Evolutionary conservation across 2,888 invertebrate genomes (phyloP), one percentile per base, ranked within the genome.

Genomic region (Oxyteleia sp.): DNA sequence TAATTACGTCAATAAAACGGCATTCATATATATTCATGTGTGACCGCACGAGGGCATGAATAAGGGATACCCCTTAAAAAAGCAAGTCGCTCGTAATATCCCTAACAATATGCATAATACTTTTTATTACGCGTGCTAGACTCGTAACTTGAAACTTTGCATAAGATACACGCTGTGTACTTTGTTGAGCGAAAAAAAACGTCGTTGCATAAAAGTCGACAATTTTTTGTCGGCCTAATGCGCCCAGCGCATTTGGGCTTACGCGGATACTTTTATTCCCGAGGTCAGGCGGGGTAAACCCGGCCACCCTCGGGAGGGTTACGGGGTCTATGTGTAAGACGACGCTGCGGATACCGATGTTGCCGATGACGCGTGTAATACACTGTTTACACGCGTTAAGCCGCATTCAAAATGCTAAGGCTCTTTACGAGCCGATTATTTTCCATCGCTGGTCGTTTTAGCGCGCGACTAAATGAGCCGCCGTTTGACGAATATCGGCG

Each of bases 191-290:
- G 74, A 59, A n/a, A n/a, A n/a, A n/a, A n/a, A n/a, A n/a, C n/a
- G n/a, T n/a, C n/a, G n/a, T n/a, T n/a, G n/a, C n/a, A n/a, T n/a
- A 66, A 66, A 80, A 72, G 72, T 59, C 74, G 72, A 72, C 51
- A 55, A 72, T 80, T 80, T 80, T 72, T 80, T 59, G 76, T 53
- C 68, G 61, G 69, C 68, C 68, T 78, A n/a, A 78, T 78, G 78
- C 64, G 79, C 66, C 49, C 10, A 18, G 59, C 20, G 59, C 13
- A 38, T 8, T n/a, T 18, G 59, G 10, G 69, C 47, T 79, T 79
- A 79, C 15, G 63, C 63, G 45, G 55, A 55, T 79, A 69, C 64
- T 64, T 64, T 69, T 63, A 63, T 69, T 18, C n/a, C 51, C 49
- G 47, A 49, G 76, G 76, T 64, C 75, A 75, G 55, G 66, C 43